Conservation (phyloP, 64 coral and sea anemone genomes). For the Montipora cactus region DNA sequence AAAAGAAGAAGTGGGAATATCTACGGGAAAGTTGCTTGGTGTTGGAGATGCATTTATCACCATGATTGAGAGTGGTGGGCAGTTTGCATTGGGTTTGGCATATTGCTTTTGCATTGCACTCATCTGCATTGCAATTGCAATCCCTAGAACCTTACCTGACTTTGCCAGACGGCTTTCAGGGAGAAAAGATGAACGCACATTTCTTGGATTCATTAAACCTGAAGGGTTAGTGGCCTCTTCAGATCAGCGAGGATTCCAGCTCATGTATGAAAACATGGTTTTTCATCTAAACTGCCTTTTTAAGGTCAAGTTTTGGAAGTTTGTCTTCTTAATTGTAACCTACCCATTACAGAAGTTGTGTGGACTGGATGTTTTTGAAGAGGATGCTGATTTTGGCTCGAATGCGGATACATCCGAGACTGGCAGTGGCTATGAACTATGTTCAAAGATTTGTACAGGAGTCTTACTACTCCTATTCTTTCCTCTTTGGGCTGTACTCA, state of each 20-base stretch:
- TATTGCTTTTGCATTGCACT: conserved; percentile 90
- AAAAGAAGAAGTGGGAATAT: conserved; percentile 64
- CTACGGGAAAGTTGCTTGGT: conserved; percentile 48
- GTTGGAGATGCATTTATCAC: conserved; percentile 82
- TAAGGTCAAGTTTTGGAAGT: conserved; percentile 87
- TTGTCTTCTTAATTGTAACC: conserved; percentile 74
- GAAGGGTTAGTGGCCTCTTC: conserved; percentile 60
- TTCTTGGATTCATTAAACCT: conserved; percentile 95
- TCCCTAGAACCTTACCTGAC: conserved; percentile 92
- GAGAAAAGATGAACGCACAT: conserved; percentile 84
- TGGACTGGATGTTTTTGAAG: conserved; percentile 17
- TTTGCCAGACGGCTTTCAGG: conserved; percentile 87
- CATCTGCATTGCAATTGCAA: conserved; percentile 82
- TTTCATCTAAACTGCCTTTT: conserved; percentile 92
- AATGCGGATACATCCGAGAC: neutral
- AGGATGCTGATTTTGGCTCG: conserved; percentile 3
- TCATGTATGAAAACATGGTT: conserved; percentile 96
- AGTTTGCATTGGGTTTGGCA: conserved; percentile 45
- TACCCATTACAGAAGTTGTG: conserved; percentile 71
- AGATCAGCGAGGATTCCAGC: conserved; percentile 90
- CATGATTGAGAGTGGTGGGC: conserved; percentile 26
- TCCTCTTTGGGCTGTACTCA: conserved; percentile 76
- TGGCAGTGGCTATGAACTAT: conserved; percentile 4
- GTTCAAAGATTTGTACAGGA: conserved; percentile 47
- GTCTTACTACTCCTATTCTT: conserved; percentile 68